Base-by-base conservation (phyloP, 2,113 vertebrate genomes). In the Etheostoma spectabile region DNA sequence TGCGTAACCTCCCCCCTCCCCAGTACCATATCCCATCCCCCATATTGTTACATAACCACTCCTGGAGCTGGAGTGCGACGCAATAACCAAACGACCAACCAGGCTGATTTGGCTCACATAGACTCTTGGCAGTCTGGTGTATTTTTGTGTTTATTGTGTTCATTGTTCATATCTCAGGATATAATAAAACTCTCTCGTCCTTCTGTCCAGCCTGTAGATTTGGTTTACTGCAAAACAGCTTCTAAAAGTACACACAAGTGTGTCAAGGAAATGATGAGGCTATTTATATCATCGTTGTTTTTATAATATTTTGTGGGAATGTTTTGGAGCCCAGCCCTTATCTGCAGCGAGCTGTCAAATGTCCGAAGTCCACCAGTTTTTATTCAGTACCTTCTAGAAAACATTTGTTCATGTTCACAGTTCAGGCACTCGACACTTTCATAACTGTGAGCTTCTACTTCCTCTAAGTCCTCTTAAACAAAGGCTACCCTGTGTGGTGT, bases 31-130 rank as follows among this genome's bases (percentile, higher is more conserved):
- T 73, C 77, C 87, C 80, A 61, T 71, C 65, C 82, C 79, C 71
- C 84, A 70, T 60, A 8, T 65, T 53, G 66, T 93, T 90, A 57
- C 75, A 74, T 91, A 93, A 92, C 33, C 16, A 24, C 67, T 89
- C 55, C 60, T 65, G 45, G 70, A 85, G 82, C 64, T 73, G 21
- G 22, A 27, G 48, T 73, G 69, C 90, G 87, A 92, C 12, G 57
- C 71, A 84, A 76, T 57, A 55, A 69, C 24, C 24, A 61, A 79
- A 71, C 30, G 22, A 65, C 79, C 69, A 52, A 72, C 65, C 38
- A 71, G 66, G 77, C 64, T 86, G 70, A 81, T 88, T 68, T 63
- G 80, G 45, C 33, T 64, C 48, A 64, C 63, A 65, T 8, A 38
- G 62, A 64, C 65, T 84, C 70, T 24, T 80, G 79, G 63, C 66